A percentile compares a stretch with the other conserved stretches of the same genome.
Conservation (phyloP, 2,113 vertebrate species). For the Dipodomys stephensi region DNA sequence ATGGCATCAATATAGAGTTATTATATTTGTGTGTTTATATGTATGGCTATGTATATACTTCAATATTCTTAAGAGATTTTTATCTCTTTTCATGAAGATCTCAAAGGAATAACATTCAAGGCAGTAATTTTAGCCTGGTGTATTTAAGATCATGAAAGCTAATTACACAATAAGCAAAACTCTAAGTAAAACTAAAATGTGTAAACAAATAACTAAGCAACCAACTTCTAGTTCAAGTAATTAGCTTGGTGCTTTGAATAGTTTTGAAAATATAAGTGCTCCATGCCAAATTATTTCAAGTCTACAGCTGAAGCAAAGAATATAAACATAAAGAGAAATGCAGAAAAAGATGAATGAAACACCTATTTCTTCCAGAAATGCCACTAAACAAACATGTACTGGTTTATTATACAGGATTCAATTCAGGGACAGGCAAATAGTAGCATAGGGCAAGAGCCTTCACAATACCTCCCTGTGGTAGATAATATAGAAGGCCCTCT, state of each 20-base stretch:
- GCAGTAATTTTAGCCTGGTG: slow-evolving; percentile 31
- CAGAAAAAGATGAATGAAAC: not conserved
- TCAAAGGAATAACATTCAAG: slow-evolving; percentile 9
- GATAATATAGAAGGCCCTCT: not conserved
- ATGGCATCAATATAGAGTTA: not conserved
- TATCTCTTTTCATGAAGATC: slow-evolving; percentile 23
- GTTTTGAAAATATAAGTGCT: slow-evolving; percentile 4
- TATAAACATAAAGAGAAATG: not conserved
- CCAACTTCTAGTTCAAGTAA: not conserved
- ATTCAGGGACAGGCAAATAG: too few species aligned
- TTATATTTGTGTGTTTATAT: not conserved
- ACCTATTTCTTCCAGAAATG: not conserved
- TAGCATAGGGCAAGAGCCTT: too few species aligned
- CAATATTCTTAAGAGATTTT: slow-evolving; percentile 57
- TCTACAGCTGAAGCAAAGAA: not conserved
- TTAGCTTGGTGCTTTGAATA: slow-evolving; percentile 11
- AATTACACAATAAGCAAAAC: slow-evolving; percentile 28
- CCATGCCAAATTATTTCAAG: not conserved
- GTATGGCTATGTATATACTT: not conserved
- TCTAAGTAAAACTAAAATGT: slow-evolving; percentile 21
- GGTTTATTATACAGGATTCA: too few species aligned
- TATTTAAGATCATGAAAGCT: slow-evolving; percentile 12
- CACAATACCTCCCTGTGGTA: not conserved
- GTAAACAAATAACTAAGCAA: slow-evolving; percentile 35
- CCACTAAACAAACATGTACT: not conserved